These are phyloP conservation scores for Caenorhabditis brenneri DNA, from an alignment of 1,140 invertebrate genomes.

Conservation along the genomic window DNA sequence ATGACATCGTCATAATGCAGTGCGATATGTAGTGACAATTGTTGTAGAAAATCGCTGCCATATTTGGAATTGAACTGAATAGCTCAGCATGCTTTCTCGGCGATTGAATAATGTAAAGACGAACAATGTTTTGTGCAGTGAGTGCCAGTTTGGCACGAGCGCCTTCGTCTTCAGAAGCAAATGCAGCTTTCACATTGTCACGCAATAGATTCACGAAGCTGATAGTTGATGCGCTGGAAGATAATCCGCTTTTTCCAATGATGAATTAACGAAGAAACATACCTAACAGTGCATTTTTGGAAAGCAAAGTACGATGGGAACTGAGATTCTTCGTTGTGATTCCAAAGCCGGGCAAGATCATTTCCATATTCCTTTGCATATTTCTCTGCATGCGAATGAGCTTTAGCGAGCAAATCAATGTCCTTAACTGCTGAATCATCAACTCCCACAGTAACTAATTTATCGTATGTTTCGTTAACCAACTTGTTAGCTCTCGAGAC, in stretches of 20 bases:
- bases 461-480: conserved; percentile 25
- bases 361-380: conserved; percentile 4
- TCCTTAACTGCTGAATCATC: conserved; percentile 1
- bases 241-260: too few species aligned
- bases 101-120: neutral
- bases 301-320: conserved; percentile 10
- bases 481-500: conserved; percentile 28
- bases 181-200: neutral
- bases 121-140: conserved; percentile 2
- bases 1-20: conserved; percentile 16
- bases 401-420: neutral
- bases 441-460: conserved; percentile 12
- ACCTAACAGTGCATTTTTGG: conserved; percentile 20
- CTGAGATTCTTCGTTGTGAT: conserved; percentile 16
- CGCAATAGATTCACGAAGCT: neutral
- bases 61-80: conserved; percentile 33
- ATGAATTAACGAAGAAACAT: too few species aligned
- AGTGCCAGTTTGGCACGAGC: conserved; percentile 1
- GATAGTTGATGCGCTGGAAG: conserved; percentile 8
- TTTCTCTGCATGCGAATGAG: neutral
- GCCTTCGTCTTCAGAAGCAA: neutral
- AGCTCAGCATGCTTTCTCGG: conserved; percentile 26
- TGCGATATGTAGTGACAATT: conserved; percentile 22
- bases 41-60: conserved; percentile 17
- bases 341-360: conserved; percentile 9